Conservation (phyloP, 2,113 vertebrate genomes). For the Strix aluco region DNA sequence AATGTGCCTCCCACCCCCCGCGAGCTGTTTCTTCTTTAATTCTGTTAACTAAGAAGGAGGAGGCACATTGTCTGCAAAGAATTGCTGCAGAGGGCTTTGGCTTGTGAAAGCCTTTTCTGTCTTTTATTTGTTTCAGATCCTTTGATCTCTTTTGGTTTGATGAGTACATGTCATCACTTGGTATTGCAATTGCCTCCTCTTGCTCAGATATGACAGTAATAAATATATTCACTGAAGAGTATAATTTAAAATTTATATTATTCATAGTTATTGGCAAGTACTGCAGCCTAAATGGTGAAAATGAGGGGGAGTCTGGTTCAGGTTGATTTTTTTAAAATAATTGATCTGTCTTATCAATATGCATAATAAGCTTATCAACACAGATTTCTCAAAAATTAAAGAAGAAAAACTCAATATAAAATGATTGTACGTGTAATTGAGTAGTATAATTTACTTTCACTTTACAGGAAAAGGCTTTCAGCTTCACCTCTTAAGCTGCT, state of each 20-base stretch:
- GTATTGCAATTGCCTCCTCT: conserved; percentile 42
- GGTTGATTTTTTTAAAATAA: background rate
- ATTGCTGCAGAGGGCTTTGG: conserved; percentile 1
- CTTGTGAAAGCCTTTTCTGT: background rate
- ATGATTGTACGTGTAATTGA: conserved; percentile 34
- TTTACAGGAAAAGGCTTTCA: conserved; percentile 64
- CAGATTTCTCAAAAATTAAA: conserved; percentile 28
- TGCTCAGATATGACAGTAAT: conserved; percentile 46
- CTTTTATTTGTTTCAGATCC: conserved; percentile 28
- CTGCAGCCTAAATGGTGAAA: background rate
- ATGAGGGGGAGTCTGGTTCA: background rate
- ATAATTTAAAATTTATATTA: conserved; percentile 52
- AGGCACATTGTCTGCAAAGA: background rate
- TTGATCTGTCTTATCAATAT: background rate
- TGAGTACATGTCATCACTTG: conserved; percentile 45
- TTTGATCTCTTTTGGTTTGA: conserved; percentile 45
- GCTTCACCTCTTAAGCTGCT: conserved; percentile 29
- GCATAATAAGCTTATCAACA: conserved; percentile 24
- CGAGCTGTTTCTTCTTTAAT: background rate
- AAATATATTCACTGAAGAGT: conserved; percentile 25
- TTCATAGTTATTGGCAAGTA: conserved; percentile 24
- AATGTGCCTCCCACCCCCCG: background rate
- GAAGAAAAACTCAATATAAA: conserved; percentile 31
- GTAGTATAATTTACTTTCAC: conserved; percentile 47
- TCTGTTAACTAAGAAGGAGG: background rate